A percentile compares a stretch with the other conserved stretches of the same genome.
Conservation (phyloP, 2,113 vertebrate species). For the Etheostoma spectabile region DNA sequence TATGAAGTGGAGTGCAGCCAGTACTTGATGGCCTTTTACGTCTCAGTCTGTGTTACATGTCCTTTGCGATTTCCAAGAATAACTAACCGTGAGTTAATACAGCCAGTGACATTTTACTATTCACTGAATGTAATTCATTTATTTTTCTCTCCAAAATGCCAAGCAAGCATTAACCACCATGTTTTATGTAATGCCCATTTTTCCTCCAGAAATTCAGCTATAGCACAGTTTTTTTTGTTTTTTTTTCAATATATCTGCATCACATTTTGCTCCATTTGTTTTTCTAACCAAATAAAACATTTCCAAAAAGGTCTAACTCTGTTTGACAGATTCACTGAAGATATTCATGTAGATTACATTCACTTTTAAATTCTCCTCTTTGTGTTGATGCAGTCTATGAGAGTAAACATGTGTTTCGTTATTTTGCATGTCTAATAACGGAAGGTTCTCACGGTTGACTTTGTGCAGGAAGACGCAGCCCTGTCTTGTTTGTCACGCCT, state of each 20-base stretch:
- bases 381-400: constrained; percentile 49
- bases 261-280: background rate
- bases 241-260: background rate
- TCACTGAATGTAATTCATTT: constrained; percentile 69
- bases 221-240: fast-evolving
- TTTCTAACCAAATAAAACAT: background rate
- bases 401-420: constrained; percentile 72
- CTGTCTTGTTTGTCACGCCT: constrained; percentile 54
- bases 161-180: constrained; percentile 13
- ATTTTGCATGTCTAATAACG: constrained; percentile 67
- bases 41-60: constrained; percentile 55
- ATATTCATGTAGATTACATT: constrained; percentile 33
- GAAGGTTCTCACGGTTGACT: constrained; percentile 67
- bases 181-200: constrained; percentile 47
- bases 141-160: constrained; percentile 61
- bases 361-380: constrained; percentile 5
- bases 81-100: constrained; percentile 61
- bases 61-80: constrained; percentile 51
- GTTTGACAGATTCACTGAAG: constrained; percentile 54
- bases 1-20: constrained; percentile 32
- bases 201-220: background rate
- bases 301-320: background rate
- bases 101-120: constrained; percentile 79
- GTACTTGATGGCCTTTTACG: constrained; percentile 52
- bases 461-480: constrained; percentile 54